A percentile compares a stretch with the other conserved stretches of the same genome.
phyloP scores from a whole-genome alignment of 1,140 invertebrate species.

The Lepidurus couesii region DNA sequence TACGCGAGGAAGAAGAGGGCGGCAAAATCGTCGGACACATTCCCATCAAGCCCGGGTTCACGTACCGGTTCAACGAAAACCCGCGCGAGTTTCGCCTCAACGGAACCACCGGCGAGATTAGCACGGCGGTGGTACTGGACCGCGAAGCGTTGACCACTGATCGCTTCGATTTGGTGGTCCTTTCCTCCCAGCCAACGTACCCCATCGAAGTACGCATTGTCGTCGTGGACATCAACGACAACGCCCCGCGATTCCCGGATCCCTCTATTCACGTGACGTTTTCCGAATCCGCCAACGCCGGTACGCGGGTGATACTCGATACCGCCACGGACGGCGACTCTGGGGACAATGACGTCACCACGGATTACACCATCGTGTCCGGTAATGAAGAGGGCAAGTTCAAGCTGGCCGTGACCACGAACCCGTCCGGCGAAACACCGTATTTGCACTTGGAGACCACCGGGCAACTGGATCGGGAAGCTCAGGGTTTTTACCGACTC shows the following conservation, averaged over 20 bases:
- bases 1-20: slow-evolving; percentile 71
- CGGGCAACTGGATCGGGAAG: slow-evolving; percentile 81
- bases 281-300: slow-evolving; percentile 81
- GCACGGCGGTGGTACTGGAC: slow-evolving; percentile 71
- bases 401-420: slow-evolving; percentile 73
- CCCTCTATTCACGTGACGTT: slow-evolving; percentile 74
- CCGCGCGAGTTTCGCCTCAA: slow-evolving; percentile 76
- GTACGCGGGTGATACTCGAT: slow-evolving; percentile 76
- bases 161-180: slow-evolving; percentile 78
- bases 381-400: slow-evolving; percentile 84
- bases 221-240: slow-evolving; percentile 82
- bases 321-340: slow-evolving; percentile 79
- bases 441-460: slow-evolving; percentile 86
- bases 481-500: slow-evolving; percentile 69
- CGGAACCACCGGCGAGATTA: slow-evolving; percentile 70
- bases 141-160: slow-evolving; percentile 67
- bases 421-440: slow-evolving; percentile 78
- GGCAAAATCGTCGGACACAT: slow-evolving; percentile 77
- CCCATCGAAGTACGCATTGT: slow-evolving; percentile 83
- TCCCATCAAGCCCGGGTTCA: slow-evolving; percentile 77
- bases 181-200: slow-evolving; percentile 87
- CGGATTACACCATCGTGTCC: slow-evolving; percentile 79
- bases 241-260: slow-evolving; percentile 83
- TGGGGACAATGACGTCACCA: slow-evolving; percentile 75
- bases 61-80: slow-evolving; percentile 83